Evolutionary conservation across 2,113 vertebrate species (phyloP).

Genomic region (Mesitornis unicolor): DNA sequence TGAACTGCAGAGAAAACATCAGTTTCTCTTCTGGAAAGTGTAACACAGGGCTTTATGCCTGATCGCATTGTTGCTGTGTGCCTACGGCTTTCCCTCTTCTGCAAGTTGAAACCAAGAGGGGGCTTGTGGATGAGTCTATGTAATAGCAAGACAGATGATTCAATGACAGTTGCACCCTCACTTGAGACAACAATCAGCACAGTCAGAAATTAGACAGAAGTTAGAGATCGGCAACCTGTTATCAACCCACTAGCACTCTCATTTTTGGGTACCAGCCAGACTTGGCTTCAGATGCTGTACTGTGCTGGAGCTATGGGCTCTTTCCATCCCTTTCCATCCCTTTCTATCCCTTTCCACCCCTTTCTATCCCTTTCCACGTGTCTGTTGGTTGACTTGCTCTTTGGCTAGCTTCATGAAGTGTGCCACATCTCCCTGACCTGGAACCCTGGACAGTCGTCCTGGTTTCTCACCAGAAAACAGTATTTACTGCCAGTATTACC

Average conservation of each 20-base stretch:
- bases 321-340: too few relatives aligned
- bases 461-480: neutral
- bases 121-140: neutral
- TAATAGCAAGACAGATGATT: neutral
- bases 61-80: neutral
- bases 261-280: neutral
- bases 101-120: neutral
- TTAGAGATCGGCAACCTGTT: neutral
- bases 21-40: neutral
- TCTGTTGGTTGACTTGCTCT: neutral
- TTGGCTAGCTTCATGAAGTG: neutral
- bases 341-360: too few relatives aligned
- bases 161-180: neutral
- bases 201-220: neutral
- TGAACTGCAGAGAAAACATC: neutral
- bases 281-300: neutral
- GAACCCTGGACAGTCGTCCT: neutral
- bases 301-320: neutral
- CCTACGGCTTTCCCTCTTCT: neutral
- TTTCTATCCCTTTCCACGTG: too few relatives aligned
- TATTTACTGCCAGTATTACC: neutral
- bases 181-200: neutral
- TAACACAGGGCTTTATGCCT: neutral
- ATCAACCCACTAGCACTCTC: neutral
- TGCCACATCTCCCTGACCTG: neutral